These are phyloP conservation scores for Phacellophora camtschatica DNA, from an alignment of 30 jellyfish, hydroid and myxozoan species.

Conservation along the genomic window DNA sequence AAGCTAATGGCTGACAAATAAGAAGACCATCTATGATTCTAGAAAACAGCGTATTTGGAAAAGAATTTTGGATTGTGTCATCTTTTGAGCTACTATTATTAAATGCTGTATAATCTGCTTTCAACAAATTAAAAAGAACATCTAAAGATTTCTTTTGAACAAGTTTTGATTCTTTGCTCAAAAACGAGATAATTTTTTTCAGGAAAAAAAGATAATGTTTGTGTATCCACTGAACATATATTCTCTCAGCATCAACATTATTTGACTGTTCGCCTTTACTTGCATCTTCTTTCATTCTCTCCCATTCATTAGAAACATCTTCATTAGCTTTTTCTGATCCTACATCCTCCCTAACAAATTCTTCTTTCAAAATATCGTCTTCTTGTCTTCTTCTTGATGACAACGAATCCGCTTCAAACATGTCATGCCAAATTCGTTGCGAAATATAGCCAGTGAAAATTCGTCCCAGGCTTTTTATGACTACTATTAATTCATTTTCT, in stretches of 20 bases:
- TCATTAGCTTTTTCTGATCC: not conserved
- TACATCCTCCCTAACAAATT: not conserved
- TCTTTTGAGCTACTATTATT: constrained; percentile 8
- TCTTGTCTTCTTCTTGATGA: not conserved
- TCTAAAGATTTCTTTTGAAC: constrained; percentile 11
- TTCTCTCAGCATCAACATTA: constrained; percentile 29
- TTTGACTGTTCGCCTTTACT: not conserved
- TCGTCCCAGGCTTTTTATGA: constrained; percentile 10
- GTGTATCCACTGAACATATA: constrained; percentile 47
- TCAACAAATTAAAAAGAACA: constrained; percentile 19
- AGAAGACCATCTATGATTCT: constrained; percentile 22
- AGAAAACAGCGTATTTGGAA: constrained; percentile 28
- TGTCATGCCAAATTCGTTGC: constrained; percentile 47
- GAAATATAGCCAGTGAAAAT: constrained; percentile 22
- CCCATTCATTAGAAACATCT: not conserved
- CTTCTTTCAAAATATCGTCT: not conserved
- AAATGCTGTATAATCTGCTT: constrained; percentile 50
- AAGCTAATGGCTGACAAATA: not conserved
- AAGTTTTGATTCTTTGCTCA: not conserved
- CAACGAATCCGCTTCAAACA: not conserved
- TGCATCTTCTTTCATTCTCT: not conserved
- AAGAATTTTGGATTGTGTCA: not conserved
- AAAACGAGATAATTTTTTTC: no score
- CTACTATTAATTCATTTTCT: not conserved
- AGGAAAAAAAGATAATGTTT: constrained; percentile 40